A percentile compares a stretch with the other conserved stretches of the same genome.
phyloP scores from a whole-genome alignment of 1,140 invertebrate genomes.

The Calosoma granatense region DNA sequence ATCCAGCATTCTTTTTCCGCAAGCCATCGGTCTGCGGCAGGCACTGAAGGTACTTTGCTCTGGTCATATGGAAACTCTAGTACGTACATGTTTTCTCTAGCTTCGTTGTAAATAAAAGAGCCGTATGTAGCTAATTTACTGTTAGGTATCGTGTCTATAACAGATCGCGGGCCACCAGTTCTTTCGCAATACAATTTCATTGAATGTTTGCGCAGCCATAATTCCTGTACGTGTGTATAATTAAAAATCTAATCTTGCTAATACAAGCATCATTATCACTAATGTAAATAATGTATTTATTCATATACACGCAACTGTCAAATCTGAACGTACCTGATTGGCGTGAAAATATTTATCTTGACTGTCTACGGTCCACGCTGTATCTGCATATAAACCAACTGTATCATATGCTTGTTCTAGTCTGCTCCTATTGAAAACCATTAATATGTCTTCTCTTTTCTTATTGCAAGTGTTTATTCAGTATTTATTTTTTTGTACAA shows the following conservation, averaged over 20 bases:
- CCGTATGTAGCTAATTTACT: conserved; percentile 28
- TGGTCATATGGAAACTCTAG: conserved; percentile 17
- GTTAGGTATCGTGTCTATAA: conserved; percentile 27
- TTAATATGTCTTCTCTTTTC: conserved; percentile 13
- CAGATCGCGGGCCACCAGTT: conserved; percentile 20
- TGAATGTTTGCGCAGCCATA: conserved; percentile 1
- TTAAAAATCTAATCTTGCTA: no score
- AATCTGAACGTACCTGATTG: neutral
- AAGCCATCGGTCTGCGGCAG: neutral
- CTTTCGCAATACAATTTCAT: conserved; percentile 14
- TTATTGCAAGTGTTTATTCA: neutral
- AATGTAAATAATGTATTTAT: neutral
- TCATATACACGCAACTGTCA: neutral
- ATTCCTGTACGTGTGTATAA: neutral
- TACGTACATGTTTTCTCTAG: conserved; percentile 25
- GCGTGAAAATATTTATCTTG: neutral
- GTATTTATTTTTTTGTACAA: conserved; percentile 10
- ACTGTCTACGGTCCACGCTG: conserved; percentile 12
- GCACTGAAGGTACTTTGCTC: no score
- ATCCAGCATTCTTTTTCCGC: conserved; percentile 27
- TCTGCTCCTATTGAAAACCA: conserved; percentile 17
- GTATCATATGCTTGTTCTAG: conserved; percentile 15
- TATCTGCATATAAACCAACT: conserved; percentile 17
- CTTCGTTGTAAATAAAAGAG: conserved; percentile 28
- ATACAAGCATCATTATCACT: no score